phyloP scores from a whole-genome alignment of 2,888 invertebrate genomes.

The Rotaria magnacalcarata region DNA sequence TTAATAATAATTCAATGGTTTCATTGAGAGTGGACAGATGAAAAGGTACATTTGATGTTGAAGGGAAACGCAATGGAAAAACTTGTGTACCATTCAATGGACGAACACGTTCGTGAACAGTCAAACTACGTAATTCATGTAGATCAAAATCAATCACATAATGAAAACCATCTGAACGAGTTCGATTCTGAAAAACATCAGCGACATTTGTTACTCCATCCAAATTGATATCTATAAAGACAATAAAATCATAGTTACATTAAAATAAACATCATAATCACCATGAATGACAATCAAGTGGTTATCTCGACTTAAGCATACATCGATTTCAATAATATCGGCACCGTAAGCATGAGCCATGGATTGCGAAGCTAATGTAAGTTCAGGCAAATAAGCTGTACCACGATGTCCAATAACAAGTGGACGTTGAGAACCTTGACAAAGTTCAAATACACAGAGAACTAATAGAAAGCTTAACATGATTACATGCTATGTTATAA shows the following conservation, averaged over 20 bases:
- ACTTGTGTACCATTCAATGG: background rate
- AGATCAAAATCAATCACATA: constrained; percentile 23
- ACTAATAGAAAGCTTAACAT: background rate
- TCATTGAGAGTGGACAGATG: background rate
- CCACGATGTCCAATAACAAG: constrained; percentile 28
- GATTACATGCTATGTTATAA: background rate
- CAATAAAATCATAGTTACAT: background rate
- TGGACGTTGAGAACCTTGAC: background rate
- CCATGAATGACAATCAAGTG: constrained; percentile 27
- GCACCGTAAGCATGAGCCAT: background rate
- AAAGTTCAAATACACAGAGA: background rate
- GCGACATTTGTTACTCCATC: background rate
- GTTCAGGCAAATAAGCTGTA: background rate
- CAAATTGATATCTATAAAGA: background rate
- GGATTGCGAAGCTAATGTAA: background rate
- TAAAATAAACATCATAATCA: background rate
- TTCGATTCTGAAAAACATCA: background rate
- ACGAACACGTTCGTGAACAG: background rate
- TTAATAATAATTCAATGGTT: constrained; percentile 10
- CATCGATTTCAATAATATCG: constrained; percentile 22
- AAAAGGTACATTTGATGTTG: background rate
- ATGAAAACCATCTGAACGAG: background rate
- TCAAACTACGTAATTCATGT: background rate
- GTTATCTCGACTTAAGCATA: background rate
- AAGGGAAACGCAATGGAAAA: constrained; percentile 20